Conservation (phyloP, 2,113 vertebrate genomes). For the Pogonocichla stellata region DNA sequence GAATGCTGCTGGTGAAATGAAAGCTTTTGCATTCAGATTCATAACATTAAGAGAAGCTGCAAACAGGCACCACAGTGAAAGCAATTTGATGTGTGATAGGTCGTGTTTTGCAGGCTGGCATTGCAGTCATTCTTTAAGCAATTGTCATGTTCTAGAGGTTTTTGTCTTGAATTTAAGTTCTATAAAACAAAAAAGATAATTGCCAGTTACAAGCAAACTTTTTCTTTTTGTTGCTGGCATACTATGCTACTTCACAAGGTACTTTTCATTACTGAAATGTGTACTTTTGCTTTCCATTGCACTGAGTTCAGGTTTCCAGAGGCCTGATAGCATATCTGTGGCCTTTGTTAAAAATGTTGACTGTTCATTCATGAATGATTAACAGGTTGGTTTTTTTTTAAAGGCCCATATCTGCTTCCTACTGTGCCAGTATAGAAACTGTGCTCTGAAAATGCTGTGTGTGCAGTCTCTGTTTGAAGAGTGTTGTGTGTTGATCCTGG, state of each 20-base stretch:
- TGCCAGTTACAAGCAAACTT: neutral
- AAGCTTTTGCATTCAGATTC: neutral
- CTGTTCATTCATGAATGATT: conserved; percentile 60
- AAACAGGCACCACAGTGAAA: neutral
- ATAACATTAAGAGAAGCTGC: neutral
- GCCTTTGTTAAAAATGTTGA: conserved; percentile 36
- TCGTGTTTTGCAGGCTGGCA: neutral
- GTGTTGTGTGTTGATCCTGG: neutral
- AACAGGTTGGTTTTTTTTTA: conserved; percentile 40
- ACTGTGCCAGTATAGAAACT: neutral
- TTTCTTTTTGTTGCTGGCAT: neutral
- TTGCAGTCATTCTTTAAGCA: neutral
- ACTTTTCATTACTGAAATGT: neutral
- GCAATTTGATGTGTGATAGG: neutral
- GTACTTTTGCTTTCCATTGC: neutral
- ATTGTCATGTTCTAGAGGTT: neutral
- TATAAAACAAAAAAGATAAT: neutral
- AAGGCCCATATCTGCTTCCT: neutral
- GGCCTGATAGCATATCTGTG: neutral
- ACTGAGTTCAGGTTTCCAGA: neutral
- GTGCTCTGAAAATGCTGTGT: neutral
- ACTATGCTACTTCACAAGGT: neutral
- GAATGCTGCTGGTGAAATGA: neutral
- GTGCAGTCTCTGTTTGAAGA: neutral
- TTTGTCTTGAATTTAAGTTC: neutral